These are phyloP conservation scores for Calliopsis andreniformis DNA, from an alignment of 1,140 invertebrate species.

Conservation along the genomic window DNA sequence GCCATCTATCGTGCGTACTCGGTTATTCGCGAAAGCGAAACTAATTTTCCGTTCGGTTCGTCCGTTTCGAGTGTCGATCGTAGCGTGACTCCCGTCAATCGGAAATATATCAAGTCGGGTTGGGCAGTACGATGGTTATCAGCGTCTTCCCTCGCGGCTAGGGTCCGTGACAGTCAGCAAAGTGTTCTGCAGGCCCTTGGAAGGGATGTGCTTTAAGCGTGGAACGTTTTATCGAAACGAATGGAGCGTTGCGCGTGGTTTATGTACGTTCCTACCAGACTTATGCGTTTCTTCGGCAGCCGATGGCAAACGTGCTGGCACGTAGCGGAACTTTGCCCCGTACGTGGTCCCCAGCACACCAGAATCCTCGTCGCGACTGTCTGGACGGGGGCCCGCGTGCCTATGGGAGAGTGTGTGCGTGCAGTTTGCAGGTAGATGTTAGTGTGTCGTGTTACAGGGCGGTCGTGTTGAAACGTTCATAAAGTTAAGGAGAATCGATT, in stretches of 20 bases:
- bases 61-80: too few species aligned
- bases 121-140: not conserved
- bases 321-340: conserved; percentile 68
- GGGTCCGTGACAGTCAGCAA: conserved; percentile 8
- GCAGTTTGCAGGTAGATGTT: not conserved
- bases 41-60: too few species aligned
- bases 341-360: conserved; percentile 35
- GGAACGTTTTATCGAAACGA: conserved; percentile 26
- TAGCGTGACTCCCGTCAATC: not conserved
- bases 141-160: not conserved
- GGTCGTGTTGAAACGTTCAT: not conserved
- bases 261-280: conserved; percentile 27
- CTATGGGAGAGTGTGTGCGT: not conserved
- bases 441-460: not conserved
- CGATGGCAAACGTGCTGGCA: conserved; percentile 57
- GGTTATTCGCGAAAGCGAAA: too few species aligned
- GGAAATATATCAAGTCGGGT: not conserved
- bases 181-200: not conserved
- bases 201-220: not conserved
- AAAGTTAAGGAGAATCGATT: conserved; percentile 6
- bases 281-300: conserved; percentile 52
- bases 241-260: conserved; percentile 37
- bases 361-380: conserved; percentile 32
- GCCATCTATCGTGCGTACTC: too few species aligned
- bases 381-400: not conserved